A percentile compares a stretch with the other conserved stretches of the same genome.
These are phyloP conservation scores for Hoplodrina ambigua DNA, from an alignment of 2,888 invertebrate species.

Conservation along the genomic window DNA sequence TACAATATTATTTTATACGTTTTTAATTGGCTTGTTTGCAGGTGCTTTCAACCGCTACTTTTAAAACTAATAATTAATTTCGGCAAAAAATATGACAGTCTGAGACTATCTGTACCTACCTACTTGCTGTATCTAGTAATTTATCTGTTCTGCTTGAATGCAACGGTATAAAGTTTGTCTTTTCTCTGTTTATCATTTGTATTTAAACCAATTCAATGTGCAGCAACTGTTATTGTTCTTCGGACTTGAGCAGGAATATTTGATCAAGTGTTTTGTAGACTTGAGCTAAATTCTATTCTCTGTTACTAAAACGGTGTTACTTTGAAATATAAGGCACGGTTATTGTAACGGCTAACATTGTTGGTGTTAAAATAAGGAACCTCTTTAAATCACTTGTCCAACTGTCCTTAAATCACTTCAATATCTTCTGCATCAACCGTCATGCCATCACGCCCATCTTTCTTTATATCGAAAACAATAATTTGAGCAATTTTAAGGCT, in stretches of 20 bases:
- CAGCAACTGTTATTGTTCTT: conserved; percentile 8
- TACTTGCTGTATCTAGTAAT: conserved; percentile 30
- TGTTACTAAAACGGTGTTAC: conserved; percentile 3
- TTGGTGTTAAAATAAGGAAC: conserved; percentile 7
- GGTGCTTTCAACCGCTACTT: conserved; percentile 38
- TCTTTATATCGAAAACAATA: conserved; percentile 63
- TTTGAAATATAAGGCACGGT: background rate
- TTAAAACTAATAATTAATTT: conserved; percentile 37
- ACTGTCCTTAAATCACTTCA: conserved; percentile 14
- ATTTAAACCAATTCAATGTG: conserved; percentile 16
- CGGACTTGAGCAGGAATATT: conserved; percentile 15
- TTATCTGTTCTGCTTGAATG: conserved; percentile 43
- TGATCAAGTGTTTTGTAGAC: conserved; percentile 10
- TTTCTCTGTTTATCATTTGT: conserved; percentile 30
- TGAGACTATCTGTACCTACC: conserved; percentile 14
- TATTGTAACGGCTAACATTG: too few relatives aligned
- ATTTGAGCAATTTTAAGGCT: conserved; percentile 56
- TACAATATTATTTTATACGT: conserved; percentile 44
- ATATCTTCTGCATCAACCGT: conserved; percentile 29
- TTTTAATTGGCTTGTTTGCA: conserved; percentile 59
- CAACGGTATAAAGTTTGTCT: conserved; percentile 25
- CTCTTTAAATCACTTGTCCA: conserved; percentile 16
- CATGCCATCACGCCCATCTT: conserved; percentile 50
- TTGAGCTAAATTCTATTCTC: conserved; percentile 7
- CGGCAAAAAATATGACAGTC: conserved; percentile 28